phyloP scores from a whole-genome alignment of 2,797 vertebrate species.

The Sciurus carolinensis region DNA sequence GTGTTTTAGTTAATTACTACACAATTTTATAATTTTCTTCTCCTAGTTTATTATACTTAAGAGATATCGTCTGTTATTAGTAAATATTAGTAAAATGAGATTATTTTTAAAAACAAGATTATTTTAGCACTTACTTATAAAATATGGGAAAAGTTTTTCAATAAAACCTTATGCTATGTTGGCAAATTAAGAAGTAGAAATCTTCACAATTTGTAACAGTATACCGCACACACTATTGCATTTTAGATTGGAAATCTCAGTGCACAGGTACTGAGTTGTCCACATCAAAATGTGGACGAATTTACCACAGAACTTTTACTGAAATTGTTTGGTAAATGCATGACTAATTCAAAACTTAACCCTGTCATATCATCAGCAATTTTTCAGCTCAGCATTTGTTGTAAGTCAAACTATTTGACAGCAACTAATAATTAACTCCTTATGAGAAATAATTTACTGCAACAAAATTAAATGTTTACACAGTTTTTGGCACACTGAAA shows the following conservation, averaged over 20 bases:
- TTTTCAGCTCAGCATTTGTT: slow-evolving; percentile 9
- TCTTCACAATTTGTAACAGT: not conserved
- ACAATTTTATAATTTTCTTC: not conserved
- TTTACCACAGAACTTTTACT: slow-evolving; percentile 21
- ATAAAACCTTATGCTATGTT: not conserved
- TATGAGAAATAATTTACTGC: not conserved
- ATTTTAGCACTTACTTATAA: not conserved
- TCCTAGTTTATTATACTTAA: slow-evolving; percentile 17
- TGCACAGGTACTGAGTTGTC: not conserved
- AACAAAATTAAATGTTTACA: slow-evolving; percentile 49
- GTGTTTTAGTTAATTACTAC: slow-evolving; percentile 57
- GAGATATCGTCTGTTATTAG: not conserved
- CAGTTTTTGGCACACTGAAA: not conserved
- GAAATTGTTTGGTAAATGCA: not conserved
- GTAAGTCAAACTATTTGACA: slow-evolving; percentile 28
- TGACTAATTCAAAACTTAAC: slow-evolving; percentile 47
- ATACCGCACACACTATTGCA: not conserved
- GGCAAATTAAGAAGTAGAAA: slow-evolving; percentile 28
- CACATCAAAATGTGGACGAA: slow-evolving; percentile 10
- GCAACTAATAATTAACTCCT: not conserved
- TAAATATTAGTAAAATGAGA: slow-evolving; percentile 52
- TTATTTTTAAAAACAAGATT: not conserved
- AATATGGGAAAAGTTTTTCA: not conserved
- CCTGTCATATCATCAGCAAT: not conserved
- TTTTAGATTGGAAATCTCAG: not conserved